Evolutionary conservation across 2,113 vertebrate species (phyloP).

Genomic region (Pithys albifrons): DNA sequence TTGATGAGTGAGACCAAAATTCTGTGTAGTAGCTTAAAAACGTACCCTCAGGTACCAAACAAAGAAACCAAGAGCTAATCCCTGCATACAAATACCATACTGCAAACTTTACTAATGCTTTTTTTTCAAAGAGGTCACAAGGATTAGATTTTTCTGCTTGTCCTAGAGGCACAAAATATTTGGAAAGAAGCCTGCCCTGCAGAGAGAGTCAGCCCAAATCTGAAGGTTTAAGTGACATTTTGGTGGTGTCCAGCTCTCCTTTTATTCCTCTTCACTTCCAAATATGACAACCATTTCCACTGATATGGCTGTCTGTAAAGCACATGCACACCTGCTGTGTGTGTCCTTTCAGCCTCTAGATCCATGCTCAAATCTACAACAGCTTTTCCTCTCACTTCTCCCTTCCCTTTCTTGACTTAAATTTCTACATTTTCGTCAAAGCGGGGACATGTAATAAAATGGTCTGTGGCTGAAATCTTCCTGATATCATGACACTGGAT

Average conservation of each 20-base stretch:
- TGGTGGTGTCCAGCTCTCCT: background rate
- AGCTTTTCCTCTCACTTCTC: background rate
- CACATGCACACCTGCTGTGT: background rate
- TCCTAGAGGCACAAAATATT: background rate
- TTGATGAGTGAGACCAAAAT: conserved; percentile 6
- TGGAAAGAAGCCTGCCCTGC: background rate
- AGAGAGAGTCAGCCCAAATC: background rate
- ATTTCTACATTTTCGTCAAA: background rate
- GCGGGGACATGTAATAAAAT: background rate
- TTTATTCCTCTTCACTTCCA: background rate
- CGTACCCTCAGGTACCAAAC: conserved; percentile 35
- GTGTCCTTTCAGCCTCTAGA: background rate
- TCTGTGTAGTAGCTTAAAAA: conserved; percentile 53
- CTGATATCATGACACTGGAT: background rate
- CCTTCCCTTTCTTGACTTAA: background rate
- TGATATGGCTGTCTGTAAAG: background rate
- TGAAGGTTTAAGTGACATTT: background rate
- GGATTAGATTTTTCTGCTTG: conserved; percentile 3
- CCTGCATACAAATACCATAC: conserved; percentile 37
- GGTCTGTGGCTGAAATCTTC: background rate
- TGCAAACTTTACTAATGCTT: conserved; percentile 21
- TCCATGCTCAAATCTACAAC: background rate
- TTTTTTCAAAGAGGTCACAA: background rate
- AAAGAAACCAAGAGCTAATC: conserved; percentile 53
- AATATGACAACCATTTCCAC: background rate